These are phyloP conservation scores for Microctonus hyperodae DNA, from an alignment of 2,888 invertebrate genomes.

Conservation along the genomic window DNA sequence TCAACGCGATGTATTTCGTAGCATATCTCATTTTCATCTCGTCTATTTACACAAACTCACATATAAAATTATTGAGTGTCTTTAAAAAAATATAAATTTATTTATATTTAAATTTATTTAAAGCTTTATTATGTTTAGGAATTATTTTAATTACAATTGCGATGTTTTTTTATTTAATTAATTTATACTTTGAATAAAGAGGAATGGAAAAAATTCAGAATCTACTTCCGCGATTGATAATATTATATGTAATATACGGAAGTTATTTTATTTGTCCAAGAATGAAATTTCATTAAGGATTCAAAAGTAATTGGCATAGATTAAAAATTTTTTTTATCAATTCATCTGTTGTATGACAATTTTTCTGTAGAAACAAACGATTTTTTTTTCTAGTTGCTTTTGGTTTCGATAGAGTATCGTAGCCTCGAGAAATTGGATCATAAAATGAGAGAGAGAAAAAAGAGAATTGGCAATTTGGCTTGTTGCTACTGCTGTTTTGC, in stretches of 20 bases:
- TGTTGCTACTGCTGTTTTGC: constrained; percentile 18
- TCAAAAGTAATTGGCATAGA: neutral
- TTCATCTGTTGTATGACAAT: neutral
- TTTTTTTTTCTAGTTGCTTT: neutral
- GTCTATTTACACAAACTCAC: neutral
- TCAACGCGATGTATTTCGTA: neutral
- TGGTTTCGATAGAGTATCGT: constrained; percentile 12
- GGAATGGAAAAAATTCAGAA: neutral
- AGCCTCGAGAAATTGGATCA: constrained; percentile 20
- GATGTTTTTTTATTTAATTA: neutral
- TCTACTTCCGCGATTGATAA: neutral
- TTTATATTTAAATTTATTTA: neutral
- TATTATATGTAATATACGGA: neutral
- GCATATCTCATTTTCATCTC: neutral
- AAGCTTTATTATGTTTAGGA: neutral
- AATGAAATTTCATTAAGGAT: neutral
- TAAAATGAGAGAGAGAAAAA: constrained; percentile 10
- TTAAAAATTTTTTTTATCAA: neutral
- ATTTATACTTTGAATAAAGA: too few relatives aligned
- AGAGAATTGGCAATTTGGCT: constrained; percentile 1
- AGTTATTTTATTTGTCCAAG: neutral
- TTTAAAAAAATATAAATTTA: neutral
- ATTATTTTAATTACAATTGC: neutral
- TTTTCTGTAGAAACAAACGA: neutral
- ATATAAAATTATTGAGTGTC: neutral